Evolutionary conservation across 2,888 invertebrate genomes (phyloP).

Genomic region (Eueremaeus valkanovi): DNA sequence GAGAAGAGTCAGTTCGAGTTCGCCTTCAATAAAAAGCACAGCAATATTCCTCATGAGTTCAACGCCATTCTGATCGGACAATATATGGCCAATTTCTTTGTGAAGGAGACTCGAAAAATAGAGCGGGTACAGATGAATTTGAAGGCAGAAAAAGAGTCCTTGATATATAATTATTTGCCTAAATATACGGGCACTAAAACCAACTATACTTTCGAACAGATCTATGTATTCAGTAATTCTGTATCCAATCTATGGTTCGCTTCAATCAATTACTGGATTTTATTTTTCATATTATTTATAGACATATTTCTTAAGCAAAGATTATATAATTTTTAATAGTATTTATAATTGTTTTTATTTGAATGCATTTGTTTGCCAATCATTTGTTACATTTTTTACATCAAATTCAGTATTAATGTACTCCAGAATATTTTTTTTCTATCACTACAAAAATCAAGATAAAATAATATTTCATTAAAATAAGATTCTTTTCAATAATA

Average conservation of each 20-base stretch:
- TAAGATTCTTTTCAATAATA: no score
- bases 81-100: slow-evolving; percentile 76
- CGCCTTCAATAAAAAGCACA: slow-evolving; percentile 52
- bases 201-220: slow-evolving; percentile 38
- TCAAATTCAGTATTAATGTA: no score
- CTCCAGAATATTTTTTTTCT: no score
- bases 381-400: not conserved
- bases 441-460: no score
- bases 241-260: not conserved
- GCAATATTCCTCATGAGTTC: slow-evolving; percentile 62
- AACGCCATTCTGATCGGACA: slow-evolving; percentile 65
- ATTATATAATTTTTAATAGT: not conserved
- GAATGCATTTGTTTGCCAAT: not conserved
- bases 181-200: slow-evolving; percentile 44
- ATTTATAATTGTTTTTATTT: not conserved
- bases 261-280: not conserved
- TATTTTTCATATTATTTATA: not conserved
- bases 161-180: slow-evolving; percentile 47
- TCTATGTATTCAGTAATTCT: slow-evolving; percentile 32
- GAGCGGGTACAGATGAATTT: not conserved
- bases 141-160: slow-evolving; percentile 40
- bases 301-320: not conserved
- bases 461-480: no score
- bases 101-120: slow-evolving; percentile 65
- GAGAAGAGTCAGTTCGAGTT: slow-evolving; percentile 81